Evolutionary conservation across 2,888 invertebrate species (phyloP), one percentile per base, ranked within the genome.

Genomic region (Limenitis camilla): DNA sequence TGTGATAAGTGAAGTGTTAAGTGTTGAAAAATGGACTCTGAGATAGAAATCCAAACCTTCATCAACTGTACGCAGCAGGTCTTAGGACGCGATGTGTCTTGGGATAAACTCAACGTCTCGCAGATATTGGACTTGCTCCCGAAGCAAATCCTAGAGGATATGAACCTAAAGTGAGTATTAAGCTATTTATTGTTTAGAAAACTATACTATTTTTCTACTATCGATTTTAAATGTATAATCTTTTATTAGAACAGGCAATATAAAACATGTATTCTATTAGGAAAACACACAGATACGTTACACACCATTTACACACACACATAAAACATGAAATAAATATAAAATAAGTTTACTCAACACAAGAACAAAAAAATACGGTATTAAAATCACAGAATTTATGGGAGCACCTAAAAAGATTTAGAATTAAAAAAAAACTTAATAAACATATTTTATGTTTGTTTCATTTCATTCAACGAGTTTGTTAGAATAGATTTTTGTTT

Each of bases 61-160:
- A 74, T 86, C 59, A 86, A 87, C 74, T 87, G 87, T 66, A 84
- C 86, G 36, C 78, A 83, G 71, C 76, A 82, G 65, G 71, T 84
- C 33, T 58, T 86, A 56, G 76, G 78, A 5, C 62, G 66, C 8
- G 77, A 83, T 58, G 67, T 69, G 40, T 68, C 71, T n/a, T 81
- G 81, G 78, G 80, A 77, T 10, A 67, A 73, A 43, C 72, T 85
- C 39, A 87, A 86, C 62, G 76, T 82, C 48, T 74, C 85, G 0
- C 81, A 86, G 59, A 71, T 87, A 28, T 65, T 86, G 56, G 84
- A 86, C 50, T 56, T 83, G 47, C 67, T 87, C 5, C 83, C 84
- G 0, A 71, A 66, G 36, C 78, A 77, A 62, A 72, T 87, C 33
- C 72, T 76, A 2, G 81, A 82, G 28, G 84, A 86, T 58, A 78